Evolutionary conservation across 2,113 vertebrate species (phyloP), one percentile per base, ranked within the genome.

Genomic region (Petrocephalus microphthalmus): DNA sequence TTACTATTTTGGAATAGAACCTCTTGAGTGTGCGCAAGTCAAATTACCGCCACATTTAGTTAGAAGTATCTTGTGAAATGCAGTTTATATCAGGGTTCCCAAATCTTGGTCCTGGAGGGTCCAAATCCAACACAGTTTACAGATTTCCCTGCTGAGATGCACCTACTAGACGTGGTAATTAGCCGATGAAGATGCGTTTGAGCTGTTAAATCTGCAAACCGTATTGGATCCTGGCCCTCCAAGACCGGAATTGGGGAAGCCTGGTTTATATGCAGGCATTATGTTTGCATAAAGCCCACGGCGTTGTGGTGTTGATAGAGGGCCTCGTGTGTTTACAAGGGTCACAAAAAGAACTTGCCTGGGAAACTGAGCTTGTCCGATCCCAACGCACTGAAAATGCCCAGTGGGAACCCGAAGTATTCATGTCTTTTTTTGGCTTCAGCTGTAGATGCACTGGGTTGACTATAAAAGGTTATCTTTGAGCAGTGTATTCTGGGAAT

Each of bases 391-490:
- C 54, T 49, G 25, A 85, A 25, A 84, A 71, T 84, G 33, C 42
- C 82, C 45, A 37, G 57, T 49, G 45, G 56, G 33, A 91, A 92
- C 60, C 47, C 89, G 71, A 60, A 25, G 78, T 33, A 5, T 83
- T 89, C 84, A 60, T 88, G 94, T 83, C 45, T 94, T 95, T 95
- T 92, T 96, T 94, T 95, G 95, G 95, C 93, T 89, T 90, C 67
- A 91, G 90, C 88, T 90, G 22, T 91, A 89, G 88, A 87, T 85
- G 86, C 86, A 42, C 85, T 91, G 89, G 92, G 89, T 37, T 87
- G 88, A 42, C 83, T 25, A 89, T 45, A 57, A 84, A 86, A 64
- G 52, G 42, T 87, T 57, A 90, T 51, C 85, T 86, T 29, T 53
- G 11, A 22, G 25, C 20, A 86, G n/a, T 85, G 10, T 86, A 85